Percentiles rank a stretch among this genome's conserved stretches.
Conservation (phyloP, 37 sponge, comb jelly and placozoan species). For the Amphimedon queenslandica region DNA sequence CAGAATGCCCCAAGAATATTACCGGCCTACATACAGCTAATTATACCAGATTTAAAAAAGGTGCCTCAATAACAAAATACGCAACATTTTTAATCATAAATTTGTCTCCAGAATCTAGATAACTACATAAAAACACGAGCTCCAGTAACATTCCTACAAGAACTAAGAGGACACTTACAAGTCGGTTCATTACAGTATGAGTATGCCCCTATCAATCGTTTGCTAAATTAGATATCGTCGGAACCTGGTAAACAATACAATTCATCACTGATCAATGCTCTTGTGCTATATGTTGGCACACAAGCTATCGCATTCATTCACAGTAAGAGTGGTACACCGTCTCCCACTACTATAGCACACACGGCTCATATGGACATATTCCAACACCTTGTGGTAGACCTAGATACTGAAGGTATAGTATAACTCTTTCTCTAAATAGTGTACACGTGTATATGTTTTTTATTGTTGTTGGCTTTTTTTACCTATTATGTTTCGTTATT, state of each 20-base stretch:
- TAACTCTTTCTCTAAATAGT: not conserved
- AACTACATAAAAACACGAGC: slow-evolving; percentile 81
- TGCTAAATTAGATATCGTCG: slow-evolving; percentile 49
- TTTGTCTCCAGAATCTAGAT: slow-evolving; percentile 70
- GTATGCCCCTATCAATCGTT: not conserved
- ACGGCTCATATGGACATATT: slow-evolving; percentile 97
- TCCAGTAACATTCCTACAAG: slow-evolving; percentile 89
- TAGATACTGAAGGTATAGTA: slow-evolving; percentile 91
- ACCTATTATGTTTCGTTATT: not conserved
- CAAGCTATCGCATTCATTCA: slow-evolving; percentile 88
- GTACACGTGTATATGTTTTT: not conserved
- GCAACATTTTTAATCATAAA: not conserved
- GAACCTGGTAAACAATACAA: slow-evolving; percentile 91
- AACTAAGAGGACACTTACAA: slow-evolving; percentile 76
- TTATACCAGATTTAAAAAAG: slow-evolving; percentile 80
- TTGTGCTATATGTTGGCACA: slow-evolving; percentile 92
- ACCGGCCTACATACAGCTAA: slow-evolving; percentile 71
- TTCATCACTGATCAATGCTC: slow-evolving; percentile 91
- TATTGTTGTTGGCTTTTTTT: not conserved
- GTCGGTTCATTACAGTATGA: slow-evolving; percentile 12
- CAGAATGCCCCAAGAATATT: slow-evolving; percentile 90
- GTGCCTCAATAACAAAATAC: slow-evolving; percentile 9
- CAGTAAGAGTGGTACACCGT: slow-evolving; percentile 67
- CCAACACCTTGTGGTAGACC: slow-evolving; percentile 87
- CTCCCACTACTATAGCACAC: slow-evolving; percentile 83